Conservation (phyloP, 35 echinoderm and acorn worm genomes). For the Patiria miniata region DNA sequence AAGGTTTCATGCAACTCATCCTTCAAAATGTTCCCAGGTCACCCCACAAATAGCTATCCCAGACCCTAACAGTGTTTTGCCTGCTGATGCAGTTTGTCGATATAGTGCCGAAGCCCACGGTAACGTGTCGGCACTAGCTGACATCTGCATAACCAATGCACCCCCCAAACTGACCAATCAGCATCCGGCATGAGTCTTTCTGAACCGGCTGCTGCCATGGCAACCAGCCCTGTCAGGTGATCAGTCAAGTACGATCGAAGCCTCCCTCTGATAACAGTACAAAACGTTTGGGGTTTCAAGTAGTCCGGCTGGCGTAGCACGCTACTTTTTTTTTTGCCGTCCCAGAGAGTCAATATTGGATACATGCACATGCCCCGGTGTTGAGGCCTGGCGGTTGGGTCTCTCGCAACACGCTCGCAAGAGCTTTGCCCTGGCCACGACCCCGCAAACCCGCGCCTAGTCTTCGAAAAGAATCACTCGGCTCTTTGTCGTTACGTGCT, state of each 20-base stretch:
- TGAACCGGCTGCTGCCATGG: not conserved
- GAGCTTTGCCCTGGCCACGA: not conserved
- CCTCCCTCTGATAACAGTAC: not conserved
- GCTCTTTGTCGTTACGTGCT: not conserved
- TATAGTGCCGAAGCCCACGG: not conserved
- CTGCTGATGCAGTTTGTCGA: too few relatives aligned
- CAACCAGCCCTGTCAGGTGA: not conserved
- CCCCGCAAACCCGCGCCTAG: not conserved
- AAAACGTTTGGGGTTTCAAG: not conserved
- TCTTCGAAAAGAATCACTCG: not conserved
- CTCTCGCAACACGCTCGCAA: not conserved
- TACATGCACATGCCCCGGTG: conserved; percentile 27
- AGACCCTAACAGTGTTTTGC: too few relatives aligned
- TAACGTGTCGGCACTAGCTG: conserved; percentile 12
- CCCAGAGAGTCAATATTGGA: conserved; percentile 23
- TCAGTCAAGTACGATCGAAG: conserved; percentile 10
- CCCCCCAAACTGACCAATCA: not conserved
- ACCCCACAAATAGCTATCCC: too few relatives aligned
- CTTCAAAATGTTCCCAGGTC: too few relatives aligned
- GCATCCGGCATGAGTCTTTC: not conserved
- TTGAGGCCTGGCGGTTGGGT: not conserved
- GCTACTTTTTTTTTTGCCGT: not conserved
- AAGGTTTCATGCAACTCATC: too few relatives aligned
- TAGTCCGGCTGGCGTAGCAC: conserved; percentile 7
- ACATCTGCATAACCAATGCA: not conserved